Evolutionary conservation across 2,113 vertebrate species (phyloP), one percentile per base, ranked within the genome.

Genomic region (Gymnocephalus cernua): DNA sequence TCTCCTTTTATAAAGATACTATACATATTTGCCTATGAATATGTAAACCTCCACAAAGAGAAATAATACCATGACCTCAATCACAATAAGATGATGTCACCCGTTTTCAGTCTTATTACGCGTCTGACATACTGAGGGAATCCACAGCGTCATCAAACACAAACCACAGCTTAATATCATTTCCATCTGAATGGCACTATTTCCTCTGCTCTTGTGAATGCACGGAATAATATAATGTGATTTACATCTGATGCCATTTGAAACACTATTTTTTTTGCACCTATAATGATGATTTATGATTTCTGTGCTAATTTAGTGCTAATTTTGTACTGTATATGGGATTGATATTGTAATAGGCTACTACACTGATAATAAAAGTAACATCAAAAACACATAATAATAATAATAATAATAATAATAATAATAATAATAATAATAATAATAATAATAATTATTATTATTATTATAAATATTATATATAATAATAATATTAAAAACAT

Each of bases 141-240:
- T 71, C 83, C 85, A 79, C 61, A 48, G 54, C 62, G 48, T 91
- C 85, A 83, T 56, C 71, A 62, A 5, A 47, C 0, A 32, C n/a
- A 54, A 72, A 76, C 85, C 82, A 80, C 83, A 83, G 12, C 3
- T 54, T 38, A 15, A 74, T 76, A 47, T 45, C 25, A 54, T 57
- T 84, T 90, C 70, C 61, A 63, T 25, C 4, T 70, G 14, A 2
- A 41, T 16, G 38, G 5, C 4, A 29, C 2, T 0, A 15, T 81
- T 88, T 84, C 74, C 70, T 85, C 14, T 84, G 59, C 71, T 83
- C 58, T 66, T 79, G 27, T 65, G 45, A 58, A 63, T 18, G 3
- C 14, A 45, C 12, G 9, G 10, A 74, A 74, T 54, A 16, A 63
- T 68, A 44, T 11, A 7, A 56, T 14, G 13, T 38, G 0, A 48